Conservation (phyloP, 2,113 vertebrate species). For the Eulacestoma nigropectus region DNA sequence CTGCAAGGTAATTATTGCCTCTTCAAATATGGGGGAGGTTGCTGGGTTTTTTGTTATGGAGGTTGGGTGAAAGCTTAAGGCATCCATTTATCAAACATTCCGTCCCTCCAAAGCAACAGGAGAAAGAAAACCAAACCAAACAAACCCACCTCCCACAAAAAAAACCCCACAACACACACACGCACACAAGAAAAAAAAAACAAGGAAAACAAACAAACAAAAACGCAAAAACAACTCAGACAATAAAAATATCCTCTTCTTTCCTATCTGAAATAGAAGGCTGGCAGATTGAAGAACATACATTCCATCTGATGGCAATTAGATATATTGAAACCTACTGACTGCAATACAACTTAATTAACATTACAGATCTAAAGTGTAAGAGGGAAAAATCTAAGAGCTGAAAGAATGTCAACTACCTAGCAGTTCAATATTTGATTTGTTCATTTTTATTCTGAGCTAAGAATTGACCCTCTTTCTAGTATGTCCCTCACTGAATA, state of each 20-base stretch:
- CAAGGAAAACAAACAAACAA: not conserved
- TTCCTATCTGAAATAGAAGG: not conserved
- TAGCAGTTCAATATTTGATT: not conserved
- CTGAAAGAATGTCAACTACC: not conserved
- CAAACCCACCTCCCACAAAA: not conserved
- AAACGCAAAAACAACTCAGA: not conserved
- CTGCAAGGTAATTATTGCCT: not conserved
- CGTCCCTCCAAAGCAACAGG: not conserved
- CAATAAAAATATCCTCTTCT: not conserved
- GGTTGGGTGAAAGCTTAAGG: not conserved
- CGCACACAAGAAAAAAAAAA: no score
- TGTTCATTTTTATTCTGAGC: constrained; percentile 8
- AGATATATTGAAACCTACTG: not conserved
- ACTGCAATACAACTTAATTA: not conserved
- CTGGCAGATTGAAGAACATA: not conserved
- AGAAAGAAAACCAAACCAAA: not conserved
- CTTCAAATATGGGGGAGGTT: not conserved
- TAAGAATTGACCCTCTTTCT: not conserved
- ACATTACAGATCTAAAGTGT: not conserved
- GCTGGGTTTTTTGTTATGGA: accelerated
- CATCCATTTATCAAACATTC: not conserved
- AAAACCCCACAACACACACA: not conserved
- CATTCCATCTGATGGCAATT: not conserved
- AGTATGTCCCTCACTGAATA: not conserved
- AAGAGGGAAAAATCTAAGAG: not conserved